Conservation (phyloP, 2,888 invertebrate genomes). For the Euclidia mi region DNA sequence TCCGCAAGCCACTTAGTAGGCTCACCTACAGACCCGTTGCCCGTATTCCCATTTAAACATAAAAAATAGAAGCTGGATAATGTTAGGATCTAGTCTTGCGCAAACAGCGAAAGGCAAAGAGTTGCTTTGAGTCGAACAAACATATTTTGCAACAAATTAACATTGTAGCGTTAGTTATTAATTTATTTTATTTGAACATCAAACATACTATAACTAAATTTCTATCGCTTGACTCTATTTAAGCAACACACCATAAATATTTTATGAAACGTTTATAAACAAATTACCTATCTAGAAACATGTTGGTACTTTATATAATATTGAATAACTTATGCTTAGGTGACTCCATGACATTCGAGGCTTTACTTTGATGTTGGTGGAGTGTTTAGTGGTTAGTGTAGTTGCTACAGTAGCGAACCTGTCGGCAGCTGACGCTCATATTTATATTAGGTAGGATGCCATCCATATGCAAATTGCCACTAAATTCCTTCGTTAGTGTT, state of each 20-base stretch:
- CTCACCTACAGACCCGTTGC: conserved; percentile 90
- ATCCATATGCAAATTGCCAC: conserved; percentile 82
- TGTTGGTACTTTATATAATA: no score
- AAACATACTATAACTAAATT: no score
- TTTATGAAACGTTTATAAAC: no score
- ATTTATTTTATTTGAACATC: no score
- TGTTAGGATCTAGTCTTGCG: conserved; percentile 82
- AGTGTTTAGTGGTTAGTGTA: conserved; percentile 79
- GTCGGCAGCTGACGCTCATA: conserved; percentile 80
- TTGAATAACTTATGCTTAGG: no score
- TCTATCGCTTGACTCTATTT: no score
- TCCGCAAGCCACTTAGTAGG: conserved; percentile 78
- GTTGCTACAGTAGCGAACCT: conserved; percentile 78
- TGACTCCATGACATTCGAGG: conserved; percentile 57
- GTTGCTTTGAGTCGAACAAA: conserved; percentile 37
- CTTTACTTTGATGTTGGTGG: conserved; percentile 58
- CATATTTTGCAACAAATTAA: background rate
- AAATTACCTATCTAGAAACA: no score
- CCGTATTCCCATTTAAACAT: conserved; percentile 86
- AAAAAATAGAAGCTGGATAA: conserved; percentile 86
- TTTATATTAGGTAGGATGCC: conserved; percentile 73
- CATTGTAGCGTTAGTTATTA: background rate
- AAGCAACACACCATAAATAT: no score
- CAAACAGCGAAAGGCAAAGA: conserved; percentile 63
- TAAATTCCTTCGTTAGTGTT: conserved; percentile 46